Evolutionary conservation across 1,140 invertebrate species (phyloP), one percentile per base, ranked within the genome.

Genomic region (Drosophila bifasciata): DNA sequence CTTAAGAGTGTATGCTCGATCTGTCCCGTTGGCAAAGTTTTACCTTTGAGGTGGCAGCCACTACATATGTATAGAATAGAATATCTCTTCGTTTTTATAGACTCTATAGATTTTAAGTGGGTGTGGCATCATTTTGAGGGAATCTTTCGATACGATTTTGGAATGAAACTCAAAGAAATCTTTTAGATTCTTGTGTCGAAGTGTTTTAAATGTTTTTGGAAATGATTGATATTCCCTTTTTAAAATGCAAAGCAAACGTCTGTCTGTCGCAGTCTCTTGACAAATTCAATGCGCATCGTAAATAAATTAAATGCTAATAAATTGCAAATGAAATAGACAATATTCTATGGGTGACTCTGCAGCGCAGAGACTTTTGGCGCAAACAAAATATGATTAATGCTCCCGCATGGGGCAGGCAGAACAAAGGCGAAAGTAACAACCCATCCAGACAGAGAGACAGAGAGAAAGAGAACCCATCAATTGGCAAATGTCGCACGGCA

Each of bases 41-140:
- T 86, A 86, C 81, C 81, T 84, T 85, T 85, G 80, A 84, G 80
- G 79, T 56, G 81, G 81, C 81, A 79, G 81, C 81, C 2, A 61
- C 56, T 51, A 72, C 48, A 61, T 75, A 72, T 36, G 44, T 43
- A 50, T 53, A 25, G 2, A 44, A 57, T 5, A 16, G 13, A 28
- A 57, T 52, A 57, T 48, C 52, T 44, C 52, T 28, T n/a, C 53
- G 19, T 25, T 50, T 58, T 28, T 57, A 44, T 62, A 76, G 25
- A 73, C 15, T n/a, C 11, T 15, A n/a, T n/a, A n/a, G 5, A 41
- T 52, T 69, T 60, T 50, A 23, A 40, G 78, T 74, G 73, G 78
- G 73, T 66, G 66, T 39, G 21, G 32, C 39, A 76, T 44, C 53
- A 21, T 21, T 21, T 21, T 0, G 19, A 39, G 39, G 13, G 17